Conservation (phyloP, 2,888 invertebrate species). For the Meandrusa payeni region DNA sequence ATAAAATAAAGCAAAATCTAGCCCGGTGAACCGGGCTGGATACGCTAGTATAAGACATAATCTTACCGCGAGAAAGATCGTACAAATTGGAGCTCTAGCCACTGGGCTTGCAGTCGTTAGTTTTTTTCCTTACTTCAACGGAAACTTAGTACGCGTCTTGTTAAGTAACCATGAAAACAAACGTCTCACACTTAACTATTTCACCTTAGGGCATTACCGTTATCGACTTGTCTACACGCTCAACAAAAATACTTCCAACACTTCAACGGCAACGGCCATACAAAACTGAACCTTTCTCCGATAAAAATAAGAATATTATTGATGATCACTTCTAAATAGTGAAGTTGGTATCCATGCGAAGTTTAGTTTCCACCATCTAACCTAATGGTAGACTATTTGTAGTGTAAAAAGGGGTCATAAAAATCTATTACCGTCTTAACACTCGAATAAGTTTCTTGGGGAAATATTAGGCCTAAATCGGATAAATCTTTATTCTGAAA, state of each 20-base stretch:
- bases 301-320: background rate
- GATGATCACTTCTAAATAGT: background rate
- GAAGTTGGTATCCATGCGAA: background rate
- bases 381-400: slow-evolving; percentile 17
- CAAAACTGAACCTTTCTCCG: background rate
- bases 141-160: background rate
- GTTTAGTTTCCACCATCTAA: slow-evolving; percentile 10
- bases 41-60: no score
- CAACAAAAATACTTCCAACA: slow-evolving; percentile 1
- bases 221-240: slow-evolving; percentile 9
- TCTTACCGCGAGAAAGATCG: no score
- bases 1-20: no score
- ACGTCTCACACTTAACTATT: slow-evolving; percentile 15
- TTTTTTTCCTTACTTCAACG: background rate
- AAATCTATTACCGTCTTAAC: slow-evolving; percentile 14
- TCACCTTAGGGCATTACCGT: slow-evolving; percentile 16
- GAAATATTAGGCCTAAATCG: slow-evolving; percentile 1
- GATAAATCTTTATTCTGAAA: background rate
- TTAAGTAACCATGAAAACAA: slow-evolving; percentile 15
- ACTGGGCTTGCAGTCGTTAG: no score
- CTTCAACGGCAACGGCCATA: background rate
- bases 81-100: no score
- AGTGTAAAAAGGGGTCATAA: slow-evolving; percentile 16
- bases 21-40: no score
- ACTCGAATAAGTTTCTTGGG: slow-evolving; percentile 5